Evolutionary conservation across 2,113 vertebrate species (phyloP), one percentile per base, ranked within the genome.

Genomic region (Hippopotamus amphibius): DNA sequence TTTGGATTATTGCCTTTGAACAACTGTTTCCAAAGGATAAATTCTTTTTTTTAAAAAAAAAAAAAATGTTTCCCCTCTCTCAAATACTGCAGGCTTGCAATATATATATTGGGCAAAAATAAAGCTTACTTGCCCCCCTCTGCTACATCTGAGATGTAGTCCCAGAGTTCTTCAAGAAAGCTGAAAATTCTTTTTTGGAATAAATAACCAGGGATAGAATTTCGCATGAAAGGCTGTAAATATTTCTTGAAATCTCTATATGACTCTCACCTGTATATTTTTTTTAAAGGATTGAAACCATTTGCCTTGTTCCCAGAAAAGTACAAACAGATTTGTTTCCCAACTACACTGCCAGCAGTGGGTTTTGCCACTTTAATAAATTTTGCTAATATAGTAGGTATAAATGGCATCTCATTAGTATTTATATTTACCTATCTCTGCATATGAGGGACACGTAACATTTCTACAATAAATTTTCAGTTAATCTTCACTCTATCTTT

Each of bases 1-100:
- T 88, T 96, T 79, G 68, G 21, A 48, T 63, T 68, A 41, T 79
- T 93, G 53, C 22, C 33, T 83, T 88, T 71, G 57, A 71, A 72
- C 4, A 43, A 0, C 0, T 19, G 11, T 83, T 80, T 93, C 41
- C 12, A 50, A n/a, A 65, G 7, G 33, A 65, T 43, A 68, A 6
- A 26, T 10, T 33, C 4, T 13, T 79, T 61, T 82, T 21, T 21
- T 57, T 17, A 83, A 30, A 21, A 33, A 22, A 88, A 6, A 22
- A 43, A 80, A 94, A 2, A 37, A 10, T 28, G 14, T 93, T 30
- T 16, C 8, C 12, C 2, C 3, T 2, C 24, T 57, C 7, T 2
- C 48, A 87, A 57, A 57, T 57, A 50, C 17, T 59, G 9, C 30
- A 81, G 3, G 59, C 3, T 37, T 92, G 22, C 1, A 37, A 68